Evolutionary conservation across 2,888 invertebrate species (phyloP).

Genomic region (Leptinotarsa haldemani): DNA sequence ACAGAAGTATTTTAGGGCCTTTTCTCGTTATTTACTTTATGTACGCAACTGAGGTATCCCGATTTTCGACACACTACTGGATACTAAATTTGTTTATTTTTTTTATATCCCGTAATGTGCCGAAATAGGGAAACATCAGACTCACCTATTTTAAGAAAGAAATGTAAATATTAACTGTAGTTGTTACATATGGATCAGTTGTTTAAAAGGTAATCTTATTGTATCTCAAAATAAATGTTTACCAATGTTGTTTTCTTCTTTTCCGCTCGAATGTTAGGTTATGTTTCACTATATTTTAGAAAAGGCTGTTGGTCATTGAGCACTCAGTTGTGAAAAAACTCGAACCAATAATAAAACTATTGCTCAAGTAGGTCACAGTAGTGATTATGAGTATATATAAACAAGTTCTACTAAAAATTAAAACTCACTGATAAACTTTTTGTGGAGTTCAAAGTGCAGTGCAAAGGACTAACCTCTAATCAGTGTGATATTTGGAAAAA

Average conservation of each 20-base stretch:
- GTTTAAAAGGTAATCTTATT: conserved; percentile 30
- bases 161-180: conserved; percentile 33
- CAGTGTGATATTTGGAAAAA: conserved; percentile 33
- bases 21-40: conserved; percentile 60
- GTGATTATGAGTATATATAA: conserved; percentile 43
- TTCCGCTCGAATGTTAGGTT: conserved; percentile 34
- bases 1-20: conserved; percentile 56
- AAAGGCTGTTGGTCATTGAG: conserved; percentile 7
- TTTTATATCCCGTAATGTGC: conserved; percentile 38
- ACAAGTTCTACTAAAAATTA: conserved; percentile 35
- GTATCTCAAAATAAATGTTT: conserved; percentile 36
- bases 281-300: conserved; percentile 30
- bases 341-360: conserved; percentile 30
- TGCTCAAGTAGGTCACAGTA: conserved; percentile 39
- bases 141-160: conserved; percentile 27
- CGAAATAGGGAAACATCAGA: conserved; percentile 36
- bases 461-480: conserved; percentile 53
- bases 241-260: conserved; percentile 26
- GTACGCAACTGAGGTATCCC: conserved; percentile 50
- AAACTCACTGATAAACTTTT: conserved; percentile 43
- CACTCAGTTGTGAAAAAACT: conserved; percentile 21
- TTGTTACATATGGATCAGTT: conserved; percentile 28
- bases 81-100: background rate
- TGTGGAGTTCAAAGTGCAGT: conserved; percentile 53
- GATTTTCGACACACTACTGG: conserved; percentile 35